Evolutionary conservation across 2,797 vertebrate species (phyloP).

Genomic region (Dicrostonyx torquatus): DNA sequence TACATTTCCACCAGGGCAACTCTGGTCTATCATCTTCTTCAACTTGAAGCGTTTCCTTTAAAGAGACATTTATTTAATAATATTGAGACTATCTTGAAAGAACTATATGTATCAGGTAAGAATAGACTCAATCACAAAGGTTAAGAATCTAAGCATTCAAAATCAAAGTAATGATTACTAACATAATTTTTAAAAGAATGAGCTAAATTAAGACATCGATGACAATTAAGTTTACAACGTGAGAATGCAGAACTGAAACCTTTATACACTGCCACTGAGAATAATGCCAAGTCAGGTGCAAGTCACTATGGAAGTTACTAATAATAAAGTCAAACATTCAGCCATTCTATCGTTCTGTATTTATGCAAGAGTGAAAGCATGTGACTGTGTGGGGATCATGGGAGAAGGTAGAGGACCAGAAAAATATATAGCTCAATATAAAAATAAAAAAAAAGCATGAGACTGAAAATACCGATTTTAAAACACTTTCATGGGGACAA

Average conservation of each 20-base stretch:
- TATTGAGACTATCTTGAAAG: not conserved
- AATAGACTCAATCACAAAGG: conserved; percentile 17
- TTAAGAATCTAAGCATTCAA: not conserved
- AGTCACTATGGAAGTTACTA: not conserved
- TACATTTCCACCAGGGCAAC: conserved; percentile 99
- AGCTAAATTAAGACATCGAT: not conserved
- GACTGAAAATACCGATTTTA: not conserved
- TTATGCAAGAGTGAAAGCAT: not conserved
- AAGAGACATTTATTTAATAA: conserved; percentile 61
- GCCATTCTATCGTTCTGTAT: not conserved
- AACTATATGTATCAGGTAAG: not conserved
- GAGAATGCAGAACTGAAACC: not conserved
- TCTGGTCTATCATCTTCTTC: conserved; percentile 98
- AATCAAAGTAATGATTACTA: not conserved
- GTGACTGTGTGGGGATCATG: not conserved
- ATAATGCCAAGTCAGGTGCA: not conserved
- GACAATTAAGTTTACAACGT: not conserved
- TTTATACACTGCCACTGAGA: not conserved
- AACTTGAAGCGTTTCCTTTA: conserved; percentile 96
- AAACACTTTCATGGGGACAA: not conserved
- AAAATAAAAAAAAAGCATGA: not conserved
- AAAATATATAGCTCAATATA: too few relatives aligned
- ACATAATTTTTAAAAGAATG: not conserved
- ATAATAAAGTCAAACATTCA: not conserved
- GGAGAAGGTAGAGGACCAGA: too few relatives aligned